Conservation (phyloP, 2,797 vertebrate species). For the Odontamblyopus lacepedii region DNA sequence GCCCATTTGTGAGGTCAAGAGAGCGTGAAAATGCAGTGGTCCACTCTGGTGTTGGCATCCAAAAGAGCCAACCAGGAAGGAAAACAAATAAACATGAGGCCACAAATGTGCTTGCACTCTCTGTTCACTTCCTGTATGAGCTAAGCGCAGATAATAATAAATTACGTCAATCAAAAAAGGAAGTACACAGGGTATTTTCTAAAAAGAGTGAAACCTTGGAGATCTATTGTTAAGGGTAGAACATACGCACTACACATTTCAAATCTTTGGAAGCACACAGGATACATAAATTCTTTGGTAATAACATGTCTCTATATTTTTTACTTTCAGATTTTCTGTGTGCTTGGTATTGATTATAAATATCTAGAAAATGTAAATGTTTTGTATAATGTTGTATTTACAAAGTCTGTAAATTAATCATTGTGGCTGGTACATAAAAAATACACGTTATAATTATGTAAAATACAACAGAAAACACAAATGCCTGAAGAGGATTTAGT, state of each 20-base stretch:
- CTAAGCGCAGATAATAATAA: slow-evolving; percentile 14
- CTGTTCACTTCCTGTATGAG: slow-evolving; percentile 1
- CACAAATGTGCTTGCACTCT: slow-evolving; percentile 23
- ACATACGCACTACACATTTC: neutral
- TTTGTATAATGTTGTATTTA: neutral
- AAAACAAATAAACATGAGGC: slow-evolving; percentile 41
- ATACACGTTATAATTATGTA: too few species aligned
- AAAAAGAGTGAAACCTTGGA: neutral
- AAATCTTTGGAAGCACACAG: too few species aligned
- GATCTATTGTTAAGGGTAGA: neutral
- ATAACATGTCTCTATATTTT: too few species aligned
- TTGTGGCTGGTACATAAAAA: too few species aligned
- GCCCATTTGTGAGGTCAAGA: slow-evolving; percentile 38
- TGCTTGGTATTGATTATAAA: neutral
- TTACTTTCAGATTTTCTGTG: too few species aligned
- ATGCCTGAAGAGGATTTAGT: too few species aligned
- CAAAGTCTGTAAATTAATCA: too few species aligned
- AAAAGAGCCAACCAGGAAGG: slow-evolving; percentile 33
- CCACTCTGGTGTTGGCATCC: slow-evolving; percentile 41
- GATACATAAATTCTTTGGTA: too few species aligned
- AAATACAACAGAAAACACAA: too few species aligned
- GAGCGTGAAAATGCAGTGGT: slow-evolving; percentile 39
- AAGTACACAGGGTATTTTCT: neutral
- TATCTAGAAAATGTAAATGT: neutral
- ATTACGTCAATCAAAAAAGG: neutral